Conservation (phyloP, 1,140 invertebrate species). For the Orchestia grillus region DNA sequence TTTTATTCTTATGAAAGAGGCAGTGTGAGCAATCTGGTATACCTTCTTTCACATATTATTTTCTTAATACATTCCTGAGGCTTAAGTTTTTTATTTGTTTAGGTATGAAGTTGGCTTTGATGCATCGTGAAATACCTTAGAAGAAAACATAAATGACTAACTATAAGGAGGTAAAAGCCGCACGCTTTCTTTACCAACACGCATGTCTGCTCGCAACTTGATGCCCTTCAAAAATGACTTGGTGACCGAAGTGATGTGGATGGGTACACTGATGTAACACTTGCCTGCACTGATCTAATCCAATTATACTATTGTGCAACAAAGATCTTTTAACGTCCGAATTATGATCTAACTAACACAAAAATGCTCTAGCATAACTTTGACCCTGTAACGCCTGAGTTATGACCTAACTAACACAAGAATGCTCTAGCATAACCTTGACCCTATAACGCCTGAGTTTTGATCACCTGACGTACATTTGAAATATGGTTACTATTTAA, state of each 20-base stretch:
- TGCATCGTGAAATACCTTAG: not conserved
- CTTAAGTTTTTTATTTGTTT: not conserved
- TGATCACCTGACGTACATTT: too few species aligned
- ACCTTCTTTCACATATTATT: not conserved
- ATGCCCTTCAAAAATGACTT: too few species aligned
- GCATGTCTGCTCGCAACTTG: too few species aligned
- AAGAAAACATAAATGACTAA: not conserved
- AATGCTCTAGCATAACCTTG: too few species aligned
- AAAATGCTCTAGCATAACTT: too few species aligned
- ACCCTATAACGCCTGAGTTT: too few species aligned
- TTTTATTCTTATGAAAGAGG: not conserved
- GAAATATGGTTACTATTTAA: too few species aligned
- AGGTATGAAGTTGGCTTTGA: not conserved
- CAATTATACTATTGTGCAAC: not conserved
- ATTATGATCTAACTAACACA: too few species aligned
- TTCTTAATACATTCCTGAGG: not conserved
- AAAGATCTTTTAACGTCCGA: too few species aligned
- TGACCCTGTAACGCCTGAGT: too few species aligned
- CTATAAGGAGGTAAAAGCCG: not conserved
- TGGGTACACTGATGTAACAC: not conserved
- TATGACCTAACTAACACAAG: too few species aligned
- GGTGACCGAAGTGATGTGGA: too few species aligned
- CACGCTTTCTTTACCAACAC: not conserved
- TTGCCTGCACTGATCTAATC: not conserved
- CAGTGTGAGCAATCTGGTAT: not conserved